Evolutionary conservation across 2,113 vertebrate genomes (phyloP).

Genomic region (Tachysurus vachellii): DNA sequence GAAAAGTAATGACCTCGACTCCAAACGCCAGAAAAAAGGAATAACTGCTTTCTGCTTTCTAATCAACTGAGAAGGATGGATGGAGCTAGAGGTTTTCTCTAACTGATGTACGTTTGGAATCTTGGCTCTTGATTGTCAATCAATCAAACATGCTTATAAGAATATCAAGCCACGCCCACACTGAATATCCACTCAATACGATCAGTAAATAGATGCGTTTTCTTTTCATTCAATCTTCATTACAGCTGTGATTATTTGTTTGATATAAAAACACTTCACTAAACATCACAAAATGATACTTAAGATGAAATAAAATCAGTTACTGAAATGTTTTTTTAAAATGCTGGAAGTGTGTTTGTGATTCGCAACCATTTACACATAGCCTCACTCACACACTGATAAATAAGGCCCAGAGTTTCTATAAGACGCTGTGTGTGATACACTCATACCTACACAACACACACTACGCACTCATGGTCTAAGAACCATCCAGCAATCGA

Average conservation of each 20-base stretch:
- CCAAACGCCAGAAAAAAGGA: neutral
- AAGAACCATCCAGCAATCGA: neutral
- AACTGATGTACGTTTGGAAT: neutral
- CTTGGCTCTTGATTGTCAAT: neutral
- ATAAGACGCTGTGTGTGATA: neutral
- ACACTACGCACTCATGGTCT: neutral
- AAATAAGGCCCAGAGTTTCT: neutral
- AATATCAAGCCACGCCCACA: constrained; percentile 4
- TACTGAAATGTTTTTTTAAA: neutral
- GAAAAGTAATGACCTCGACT: neutral
- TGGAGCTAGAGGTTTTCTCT: neutral
- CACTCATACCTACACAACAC: neutral
- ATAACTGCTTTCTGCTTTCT: neutral
- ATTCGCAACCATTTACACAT: neutral
- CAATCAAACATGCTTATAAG: neutral
- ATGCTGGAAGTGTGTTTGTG: neutral
- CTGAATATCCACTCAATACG: neutral
- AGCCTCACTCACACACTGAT: neutral
- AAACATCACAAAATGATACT: no score
- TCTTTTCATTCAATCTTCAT: neutral
- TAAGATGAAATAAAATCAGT: neutral
- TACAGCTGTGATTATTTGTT: neutral
- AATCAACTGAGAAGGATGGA: neutral
- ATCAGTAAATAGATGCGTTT: neutral
- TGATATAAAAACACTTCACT: neutral